Base-by-base conservation (phyloP, 2,113 vertebrate species). In the Neogale vison region DNA sequence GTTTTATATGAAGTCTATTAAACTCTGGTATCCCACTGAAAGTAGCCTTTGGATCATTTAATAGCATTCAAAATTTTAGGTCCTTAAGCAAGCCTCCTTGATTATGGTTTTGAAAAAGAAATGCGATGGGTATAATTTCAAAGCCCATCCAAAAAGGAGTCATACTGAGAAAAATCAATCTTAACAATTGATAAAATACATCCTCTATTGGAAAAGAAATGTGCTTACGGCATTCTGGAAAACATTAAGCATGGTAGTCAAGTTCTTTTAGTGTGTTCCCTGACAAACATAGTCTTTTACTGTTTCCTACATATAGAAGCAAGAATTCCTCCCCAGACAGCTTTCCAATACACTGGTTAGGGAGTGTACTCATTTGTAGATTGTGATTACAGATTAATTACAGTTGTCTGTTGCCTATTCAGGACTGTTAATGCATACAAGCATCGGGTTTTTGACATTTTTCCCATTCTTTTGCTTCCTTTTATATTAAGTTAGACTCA, bases 101-200 rank as follows among this genome's bases (percentile, higher is more conserved):
- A n/a, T 97, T 96, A 95, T 87, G 42, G 45, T 20, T 93, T 97
- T 97, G 55, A 79, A 97, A 91, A 91, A 96, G 15, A 98, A 96
- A 96, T 93, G 92, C 45, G 79, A 10, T 69, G 86, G 26, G 12
- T 63, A 97, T 29, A 65, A 21, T 97, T 96, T 98, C 82, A 97
- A 92, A 95, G 55, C 82, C 82, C 55, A 90, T 77, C 82, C 80
- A 83, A 85, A 55, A 98, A 95, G 63, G 96, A 90, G 12, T 23
- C 97, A 93, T 97, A 55, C 94, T 95, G 65, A 97, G 85, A 52
- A 92, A 98, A 87, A 95, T 98, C 96, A 97, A 61, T 96, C 96
- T 88, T 83, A 96, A 82, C 96, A 97, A 80, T 7, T 98, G 89
- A 80, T 95, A 77, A 95, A 98, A 98, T 97, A 57, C 80, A 80